Base-by-base conservation (phyloP, 1,140 invertebrate genomes). In the Nilaparvata lugens region DNA sequence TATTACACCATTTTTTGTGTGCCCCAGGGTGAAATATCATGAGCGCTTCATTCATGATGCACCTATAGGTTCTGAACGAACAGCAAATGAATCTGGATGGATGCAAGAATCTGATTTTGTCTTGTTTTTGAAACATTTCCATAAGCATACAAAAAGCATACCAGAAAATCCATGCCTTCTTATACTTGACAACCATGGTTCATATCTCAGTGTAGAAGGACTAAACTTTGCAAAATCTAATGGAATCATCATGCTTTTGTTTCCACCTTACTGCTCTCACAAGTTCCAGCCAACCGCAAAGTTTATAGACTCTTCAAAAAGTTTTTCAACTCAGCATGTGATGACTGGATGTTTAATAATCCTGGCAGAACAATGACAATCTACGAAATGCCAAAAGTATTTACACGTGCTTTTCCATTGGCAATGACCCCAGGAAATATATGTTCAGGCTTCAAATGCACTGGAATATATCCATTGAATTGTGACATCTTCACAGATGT, bases 31-130 rank as follows among this genome's bases (percentile, higher is more conserved):
- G 28, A 65, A 71, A 55, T 72, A 64, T 52, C 66, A 69, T 25
- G 54, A 58, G 4, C 60, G 66, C 16, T 71, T 74, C 61, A 61
- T 72, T 6, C 40, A 54, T 31, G 64, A 64, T 63, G 67, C 66
- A 7, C 73, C 71, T 18, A 43, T 68, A 7, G 76, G 78, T 60
- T 70, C 69, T 52, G 60, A 72, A 35, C 77, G 74, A 43, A 65
- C 65, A 28, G 72, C 74, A 4, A 70, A 72, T 65, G 64, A 25
- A 58, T 73, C 65, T 65, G 78, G 77, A 3, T 79, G 78, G 75
- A 78, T 79, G 71, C 75, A 65, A n/a, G 65, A 61, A 16, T 61
- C 67, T 14, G 62, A 72, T 62, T 80, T 79, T 71, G 25, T 73
- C 25, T 48, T 63, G 48, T 72, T 73, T 57, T 57, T 77, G 25